phyloP scores from a whole-genome alignment of 2,797 vertebrate species.

The Epinephelus awoara region DNA sequence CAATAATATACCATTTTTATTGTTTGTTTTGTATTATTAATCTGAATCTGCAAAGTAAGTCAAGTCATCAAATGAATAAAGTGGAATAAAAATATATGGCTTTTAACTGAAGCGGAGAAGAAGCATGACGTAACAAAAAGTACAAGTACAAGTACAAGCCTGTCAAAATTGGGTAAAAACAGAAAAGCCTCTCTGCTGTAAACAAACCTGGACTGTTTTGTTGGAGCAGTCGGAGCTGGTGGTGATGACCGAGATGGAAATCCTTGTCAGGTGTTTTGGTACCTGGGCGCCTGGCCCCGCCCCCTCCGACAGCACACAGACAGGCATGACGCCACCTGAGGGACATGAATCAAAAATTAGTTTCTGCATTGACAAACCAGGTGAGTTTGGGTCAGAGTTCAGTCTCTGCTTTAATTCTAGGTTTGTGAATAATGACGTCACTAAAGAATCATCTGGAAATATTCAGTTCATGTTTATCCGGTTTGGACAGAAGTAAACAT shows the following conservation, averaged over 20 bases:
- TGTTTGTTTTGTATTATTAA: background rate
- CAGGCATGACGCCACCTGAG: conserved; percentile 68
- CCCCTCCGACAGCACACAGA: conserved; percentile 58
- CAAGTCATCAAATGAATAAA: background rate
- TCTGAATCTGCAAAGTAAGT: background rate
- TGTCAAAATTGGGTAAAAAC: background rate
- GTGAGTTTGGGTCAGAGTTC: background rate
- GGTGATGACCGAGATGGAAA: conserved; percentile 63
- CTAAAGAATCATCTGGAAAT: background rate
- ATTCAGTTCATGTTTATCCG: background rate
- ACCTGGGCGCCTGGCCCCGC: conserved; percentile 36
- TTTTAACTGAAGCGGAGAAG: too few species aligned
- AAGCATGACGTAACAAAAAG: background rate
- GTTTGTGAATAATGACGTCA: background rate
- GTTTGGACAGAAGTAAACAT: background rate
- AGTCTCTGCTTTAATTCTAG: background rate
- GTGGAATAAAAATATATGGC: background rate
- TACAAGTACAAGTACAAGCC: background rate
- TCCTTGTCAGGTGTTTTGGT: conserved; percentile 65
- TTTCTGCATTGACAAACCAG: background rate
- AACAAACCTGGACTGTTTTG: conserved; percentile 74
- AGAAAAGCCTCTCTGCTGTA: background rate
- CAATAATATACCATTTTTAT: too few species aligned
- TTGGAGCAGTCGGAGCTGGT: conserved; percentile 35
- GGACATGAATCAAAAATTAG: background rate